Conservation (phyloP, 1,140 invertebrate genomes). For the Psilanteris sp. region DNA sequence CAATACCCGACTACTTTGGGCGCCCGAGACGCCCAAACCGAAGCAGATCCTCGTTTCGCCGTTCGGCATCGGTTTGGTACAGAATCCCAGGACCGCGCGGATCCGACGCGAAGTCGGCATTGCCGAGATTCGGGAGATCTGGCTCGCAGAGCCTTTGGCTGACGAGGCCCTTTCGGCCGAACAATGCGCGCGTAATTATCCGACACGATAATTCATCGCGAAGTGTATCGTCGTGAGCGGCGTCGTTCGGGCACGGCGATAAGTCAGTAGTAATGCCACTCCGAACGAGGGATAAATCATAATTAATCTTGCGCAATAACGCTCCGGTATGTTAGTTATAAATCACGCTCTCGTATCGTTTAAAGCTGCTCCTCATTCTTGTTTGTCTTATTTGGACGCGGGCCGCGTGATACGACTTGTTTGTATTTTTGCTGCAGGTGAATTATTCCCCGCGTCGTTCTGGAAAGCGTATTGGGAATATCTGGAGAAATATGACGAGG, state of each 20-base stretch:
- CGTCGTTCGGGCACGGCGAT: conserved; percentile 16
- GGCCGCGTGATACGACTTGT: conserved; percentile 19
- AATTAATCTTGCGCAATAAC: conserved; percentile 60
- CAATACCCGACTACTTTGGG: too few species aligned
- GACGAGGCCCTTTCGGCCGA: conserved; percentile 16
- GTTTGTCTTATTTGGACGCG: conserved; percentile 21
- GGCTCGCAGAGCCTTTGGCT: not conserved
- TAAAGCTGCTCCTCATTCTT: conserved; percentile 16
- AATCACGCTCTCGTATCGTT: conserved; percentile 48
- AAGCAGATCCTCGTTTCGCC: too few species aligned
- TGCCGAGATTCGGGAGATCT: not conserved
- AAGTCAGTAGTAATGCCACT: conserved; percentile 38
- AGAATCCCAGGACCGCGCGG: too few species aligned
- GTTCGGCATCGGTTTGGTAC: too few species aligned
- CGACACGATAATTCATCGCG: conserved; percentile 36
- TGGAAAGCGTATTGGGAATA: conserved; percentile 78
- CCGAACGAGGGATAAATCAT: conserved; percentile 54
- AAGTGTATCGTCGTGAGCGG: conserved; percentile 37
- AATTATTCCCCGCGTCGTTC: conserved; percentile 76
- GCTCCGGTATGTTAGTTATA: conserved; percentile 37
- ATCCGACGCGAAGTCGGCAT: too few species aligned
- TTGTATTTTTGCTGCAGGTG: conserved; percentile 69
- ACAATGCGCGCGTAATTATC: conserved; percentile 40
- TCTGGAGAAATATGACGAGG: conserved; percentile 75
- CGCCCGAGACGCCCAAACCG: too few species aligned